Evolutionary conservation across 23 tunicate species (phyloP), one percentile per base, ranked within the genome.

Genomic region (Clavelina lepadiformis): DNA sequence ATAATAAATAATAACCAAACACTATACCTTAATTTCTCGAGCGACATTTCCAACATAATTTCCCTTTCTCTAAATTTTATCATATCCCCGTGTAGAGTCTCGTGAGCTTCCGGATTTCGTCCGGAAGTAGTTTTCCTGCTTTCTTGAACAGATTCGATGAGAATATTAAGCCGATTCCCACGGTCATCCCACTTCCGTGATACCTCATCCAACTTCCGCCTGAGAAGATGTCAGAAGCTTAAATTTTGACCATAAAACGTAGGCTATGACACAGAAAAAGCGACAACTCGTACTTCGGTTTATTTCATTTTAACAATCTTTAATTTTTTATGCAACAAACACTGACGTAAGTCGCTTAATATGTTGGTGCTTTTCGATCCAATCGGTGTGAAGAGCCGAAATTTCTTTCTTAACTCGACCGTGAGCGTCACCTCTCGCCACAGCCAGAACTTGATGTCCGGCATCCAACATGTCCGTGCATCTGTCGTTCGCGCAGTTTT

Each of bases 1-100:
- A 41, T n/a, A n/a, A n/a, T n/a, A n/a, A n/a, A n/a, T n/a, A n/a
- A n/a, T n/a, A n/a, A n/a, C n/a, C n/a, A 25, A 25, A 59, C 65
- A 27, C 7, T 59, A 5, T 6, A 66, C 72, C 56, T 65, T 15
- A 84, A 33, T 38, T 84, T 84, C 28, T 77, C 85, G 2, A 61
- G 61, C 31, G 67, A 68, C 86, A 87, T 58, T 19, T 87, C 96
- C 0, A 87, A 79, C 75, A 87, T 55, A 35, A 82, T 72, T 57
- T 79, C 86, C 6, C 63, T 58, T 28, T 87, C 85, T 34, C 79
- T 59, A 38, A 74, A 75, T 38, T 74, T 79, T 36, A 87, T 87
- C 60, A 80, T 59, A 25, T 83, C 96, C 27, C 61, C 51, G 35
- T 87, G 86, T 11, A 87, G 68, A 23, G 57, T 46, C 27, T 75